Base-by-base conservation (phyloP, 2,113 vertebrate species). In the Spea bombifrons region DNA sequence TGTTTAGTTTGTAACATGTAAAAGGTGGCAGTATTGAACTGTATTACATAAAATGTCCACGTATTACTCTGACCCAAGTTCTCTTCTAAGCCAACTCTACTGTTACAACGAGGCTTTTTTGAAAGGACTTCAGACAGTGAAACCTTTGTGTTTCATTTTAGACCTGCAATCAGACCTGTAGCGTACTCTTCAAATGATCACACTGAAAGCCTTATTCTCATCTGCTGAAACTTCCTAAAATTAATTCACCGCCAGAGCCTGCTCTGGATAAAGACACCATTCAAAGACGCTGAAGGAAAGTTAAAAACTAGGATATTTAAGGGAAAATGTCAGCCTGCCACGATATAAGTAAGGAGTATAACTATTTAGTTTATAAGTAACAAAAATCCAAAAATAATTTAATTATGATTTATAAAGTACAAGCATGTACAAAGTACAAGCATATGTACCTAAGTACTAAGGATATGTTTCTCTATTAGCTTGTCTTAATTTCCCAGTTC, bases 121-220 rank as follows among this genome's bases (percentile, higher is more conserved):
- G 45, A 73, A 49, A 59, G 64, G 70, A 73, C 7, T 49, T 80
- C 46, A 67, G 71, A 80, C 77, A 80, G 71, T 73, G 55, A 80
- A 80, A 59, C 44, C 77, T 80, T 73, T 80, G 77, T 80, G 64
- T 73, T 67, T 67, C 17, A n/a, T 45, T 45, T 66, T 66, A 73
- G 44, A 73, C 77, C 70, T 80, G 77, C 71, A 73, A 80, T 80
- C 71, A 66, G 71, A 80, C 77, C 71, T 80, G 70, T 67, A 52
- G 71, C 61, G 72, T 63, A 73, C 71, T 73, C 71, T 68, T 67
- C 64, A 73, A 67, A 80, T 73, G 77, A 80, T 80, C 70, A 80
- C 77, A 80, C 77, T 73, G 77, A 80, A 73, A 73, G 71, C 77
- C 64, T 80, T 80, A 73, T 73, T 80, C 71, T 73, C 70, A 73